Evolutionary conservation across 1,140 invertebrate genomes (phyloP).

Genomic region (Penaeus chinensis): DNA sequence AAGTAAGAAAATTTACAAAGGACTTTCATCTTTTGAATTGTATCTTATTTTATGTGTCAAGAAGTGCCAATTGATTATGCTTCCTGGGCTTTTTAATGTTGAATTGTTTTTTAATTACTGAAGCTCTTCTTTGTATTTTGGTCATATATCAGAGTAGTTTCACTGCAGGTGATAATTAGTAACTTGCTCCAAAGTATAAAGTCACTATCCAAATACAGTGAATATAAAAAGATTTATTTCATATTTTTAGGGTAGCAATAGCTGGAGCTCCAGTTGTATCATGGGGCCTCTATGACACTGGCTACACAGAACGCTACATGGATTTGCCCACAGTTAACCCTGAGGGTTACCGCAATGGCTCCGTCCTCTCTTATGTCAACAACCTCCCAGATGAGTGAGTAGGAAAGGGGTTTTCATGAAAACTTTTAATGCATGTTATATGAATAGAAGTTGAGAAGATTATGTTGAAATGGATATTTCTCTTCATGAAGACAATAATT

Average conservation of each 20-base stretch:
- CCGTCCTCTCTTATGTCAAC: conserved; percentile 82
- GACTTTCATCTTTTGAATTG: not conserved
- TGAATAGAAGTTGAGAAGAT: not conserved
- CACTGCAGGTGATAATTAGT: not conserved
- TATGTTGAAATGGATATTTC: too few relatives aligned
- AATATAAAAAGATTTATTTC: not conserved
- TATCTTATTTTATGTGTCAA: conserved; percentile 1
- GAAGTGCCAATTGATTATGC: not conserved
- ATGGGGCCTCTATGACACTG: conserved; percentile 95
- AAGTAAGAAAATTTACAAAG: conserved; percentile 73
- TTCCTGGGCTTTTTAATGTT: not conserved
- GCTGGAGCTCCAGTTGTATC: conserved; percentile 97
- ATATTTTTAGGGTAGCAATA: conserved; percentile 75
- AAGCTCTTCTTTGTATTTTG: not conserved
- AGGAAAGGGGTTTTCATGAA: not conserved
- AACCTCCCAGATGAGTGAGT: conserved; percentile 91
- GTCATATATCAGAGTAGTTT: not conserved
- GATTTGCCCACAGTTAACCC: conserved; percentile 86
- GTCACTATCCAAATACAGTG: too few relatives aligned
- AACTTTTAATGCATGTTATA: not conserved
- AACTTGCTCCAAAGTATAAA: not conserved
- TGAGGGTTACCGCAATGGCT: conserved; percentile 82
- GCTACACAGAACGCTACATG: conserved; percentile 98
- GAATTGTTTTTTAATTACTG: not conserved
- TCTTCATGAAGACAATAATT: too few relatives aligned